Percentiles rank a stretch among this genome's conserved stretches.
Conservation (phyloP, 1,140 invertebrate genomes). For the Brachionus rotundiformis region DNA sequence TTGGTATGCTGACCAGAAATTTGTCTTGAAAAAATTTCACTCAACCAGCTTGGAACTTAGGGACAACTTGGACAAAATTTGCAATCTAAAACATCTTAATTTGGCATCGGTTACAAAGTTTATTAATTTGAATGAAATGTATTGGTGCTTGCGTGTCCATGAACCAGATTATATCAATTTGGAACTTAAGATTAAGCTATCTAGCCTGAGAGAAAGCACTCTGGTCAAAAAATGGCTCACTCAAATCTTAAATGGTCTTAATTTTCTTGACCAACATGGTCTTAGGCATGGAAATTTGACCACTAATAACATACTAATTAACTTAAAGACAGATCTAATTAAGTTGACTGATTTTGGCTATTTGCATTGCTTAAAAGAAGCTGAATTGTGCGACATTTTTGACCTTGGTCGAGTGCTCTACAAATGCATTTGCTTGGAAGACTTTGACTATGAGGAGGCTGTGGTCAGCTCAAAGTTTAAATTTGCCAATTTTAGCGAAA, state of each 20-base stretch:
- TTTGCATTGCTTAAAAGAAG: neutral
- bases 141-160: neutral
- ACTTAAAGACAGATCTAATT: neutral
- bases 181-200: neutral
- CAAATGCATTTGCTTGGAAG: neutral
- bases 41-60: neutral
- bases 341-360: conserved; percentile 41
- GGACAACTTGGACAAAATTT: neutral
- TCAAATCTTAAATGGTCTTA: conserved; percentile 24
- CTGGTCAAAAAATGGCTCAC: conserved; percentile 11
- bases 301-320: neutral
- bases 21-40: conserved; percentile 16
- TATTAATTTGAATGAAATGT: neutral
- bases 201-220: neutral
- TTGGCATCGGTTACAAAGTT: neutral
- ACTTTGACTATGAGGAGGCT: neutral
- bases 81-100: neutral
- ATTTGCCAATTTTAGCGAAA: conserved; percentile 22
- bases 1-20: neutral
- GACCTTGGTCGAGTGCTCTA: neutral
- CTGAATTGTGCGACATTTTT: neutral
- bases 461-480: neutral
- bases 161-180: neutral
- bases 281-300: conserved; percentile 12
- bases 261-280: neutral